Evolutionary conservation across 2,113 vertebrate species (phyloP), one percentile per base, ranked within the genome.

Genomic region (Murina feae): DNA sequence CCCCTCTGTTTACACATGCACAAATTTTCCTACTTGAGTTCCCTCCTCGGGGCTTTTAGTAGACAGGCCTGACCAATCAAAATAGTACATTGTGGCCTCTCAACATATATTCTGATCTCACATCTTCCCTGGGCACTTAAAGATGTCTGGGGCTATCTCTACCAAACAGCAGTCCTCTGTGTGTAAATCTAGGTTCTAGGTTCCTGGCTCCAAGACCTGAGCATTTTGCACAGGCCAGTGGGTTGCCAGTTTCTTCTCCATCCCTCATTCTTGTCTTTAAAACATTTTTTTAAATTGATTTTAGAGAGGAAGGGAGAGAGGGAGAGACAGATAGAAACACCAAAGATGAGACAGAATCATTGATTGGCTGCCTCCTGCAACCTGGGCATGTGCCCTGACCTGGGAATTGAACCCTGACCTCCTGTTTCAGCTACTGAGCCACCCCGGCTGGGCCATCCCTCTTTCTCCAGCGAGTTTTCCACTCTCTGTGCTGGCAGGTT

Each of bases 401-500:
- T 1, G 4, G 55, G 55, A 58, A 58, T 58, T 4, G 4, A 58
- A 28, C 55, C 55, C 55, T 58, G 23, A 60, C 23, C 58, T 28
- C 58, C 58, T 60, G 55, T 28, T 60, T 28, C 58, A 28, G 58
- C 58, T 25, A 60, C 25, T 60, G 25, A 60, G 58, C 58, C 58
- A 60, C 58, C 58, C 55, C 9, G 9, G 23, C 55, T 58, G 55
- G 23, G 23, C 55, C 55, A 58, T 42, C 10, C 35, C 30, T 30
- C 14, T 65, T 86, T 66, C 53, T 49, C 58, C 44, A 68, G 8
- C 58, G n/a, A 86, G 13, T 63, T 68, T 58, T 71, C 12, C 2
- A 9, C 20, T 90, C 66, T 96, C 53, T 89, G 0, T 51, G 17
- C 71, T 65, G 55, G 55, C 97, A 99, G 99, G 97, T 99, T n/a